phyloP scores from a whole-genome alignment of 2,113 vertebrate genomes.

The Petromus typicus region DNA sequence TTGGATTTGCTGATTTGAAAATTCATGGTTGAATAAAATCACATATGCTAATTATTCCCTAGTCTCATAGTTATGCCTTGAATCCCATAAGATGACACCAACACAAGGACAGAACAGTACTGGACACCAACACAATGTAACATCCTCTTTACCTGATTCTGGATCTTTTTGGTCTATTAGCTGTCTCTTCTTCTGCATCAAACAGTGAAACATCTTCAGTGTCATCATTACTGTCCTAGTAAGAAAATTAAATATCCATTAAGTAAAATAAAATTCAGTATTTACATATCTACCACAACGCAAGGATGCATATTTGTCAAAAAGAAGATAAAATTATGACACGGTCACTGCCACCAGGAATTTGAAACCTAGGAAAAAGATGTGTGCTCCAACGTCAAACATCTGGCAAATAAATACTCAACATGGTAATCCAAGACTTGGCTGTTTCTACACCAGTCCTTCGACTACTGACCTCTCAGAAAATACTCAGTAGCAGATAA shows the following conservation, averaged over 20 bases:
- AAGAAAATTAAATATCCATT: constrained; percentile 56
- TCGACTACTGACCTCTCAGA: neutral
- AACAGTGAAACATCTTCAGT: constrained; percentile 95
- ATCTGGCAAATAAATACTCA: neutral
- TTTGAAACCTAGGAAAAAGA: neutral
- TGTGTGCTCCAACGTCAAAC: too few relatives aligned
- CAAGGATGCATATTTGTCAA: neutral
- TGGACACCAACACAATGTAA: neutral
- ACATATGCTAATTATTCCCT: neutral
- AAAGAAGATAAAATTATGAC: neutral
- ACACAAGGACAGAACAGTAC: neutral
- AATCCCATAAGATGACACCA: neutral
- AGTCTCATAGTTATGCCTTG: neutral
- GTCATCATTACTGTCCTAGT: constrained; percentile 93
- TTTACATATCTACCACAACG: neutral
- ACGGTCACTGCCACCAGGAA: neutral
- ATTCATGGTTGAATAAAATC: neutral
- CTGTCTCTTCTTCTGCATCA: constrained; percentile 93
- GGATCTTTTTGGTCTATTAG: constrained; percentile 87
- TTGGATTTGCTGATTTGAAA: neutral
- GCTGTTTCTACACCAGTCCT: neutral
- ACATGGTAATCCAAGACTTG: neutral
- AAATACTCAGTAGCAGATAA: neutral
- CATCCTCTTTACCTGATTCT: constrained; percentile 88
- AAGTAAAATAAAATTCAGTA: constrained; percentile 50